Percentiles rank a stretch among this genome's conserved stretches.
Evolutionary conservation across 2,888 invertebrate genomes (phyloP).

Genomic region (Nesidiocoris tenuis): DNA sequence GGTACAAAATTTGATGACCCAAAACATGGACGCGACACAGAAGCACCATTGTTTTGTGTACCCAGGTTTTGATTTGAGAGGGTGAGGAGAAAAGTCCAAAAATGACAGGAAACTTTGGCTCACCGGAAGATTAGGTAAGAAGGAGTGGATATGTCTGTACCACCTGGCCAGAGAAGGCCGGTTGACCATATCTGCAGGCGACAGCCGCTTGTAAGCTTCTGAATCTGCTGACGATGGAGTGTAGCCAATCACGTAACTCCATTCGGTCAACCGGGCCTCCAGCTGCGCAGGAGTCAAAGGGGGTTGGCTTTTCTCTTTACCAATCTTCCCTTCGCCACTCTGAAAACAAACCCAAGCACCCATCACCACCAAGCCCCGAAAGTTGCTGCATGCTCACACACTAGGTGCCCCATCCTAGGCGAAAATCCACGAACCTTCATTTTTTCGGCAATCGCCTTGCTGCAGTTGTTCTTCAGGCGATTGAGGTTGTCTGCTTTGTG

Average conservation of each 20-base stretch:
- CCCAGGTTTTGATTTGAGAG: too few species aligned
- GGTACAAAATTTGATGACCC: too few species aligned
- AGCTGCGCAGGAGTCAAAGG: constrained; percentile 13
- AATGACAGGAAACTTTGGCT: too few species aligned
- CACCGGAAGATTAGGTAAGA: constrained; percentile 37
- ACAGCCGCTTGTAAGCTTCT: constrained; percentile 17
- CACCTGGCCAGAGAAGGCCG: constrained; percentile 24
- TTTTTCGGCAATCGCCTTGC: constrained; percentile 94
- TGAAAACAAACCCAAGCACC: constrained; percentile 4
- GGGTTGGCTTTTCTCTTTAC: not conserved
- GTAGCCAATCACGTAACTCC: constrained; percentile 25
- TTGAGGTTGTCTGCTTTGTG: constrained; percentile 93
- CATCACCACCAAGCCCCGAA: constrained; percentile 5
- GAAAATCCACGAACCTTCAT: constrained; percentile 75
- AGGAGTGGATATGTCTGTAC: constrained; percentile 36
- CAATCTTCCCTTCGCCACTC: constrained; percentile 12
- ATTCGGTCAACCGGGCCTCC: constrained; percentile 5
- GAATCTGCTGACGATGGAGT: constrained; percentile 20
- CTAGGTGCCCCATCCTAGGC: too few species aligned
- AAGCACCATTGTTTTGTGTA: too few species aligned
- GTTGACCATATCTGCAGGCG: constrained; percentile 17
- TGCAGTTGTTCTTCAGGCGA: constrained; percentile 92
- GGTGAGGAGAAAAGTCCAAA: too few species aligned
- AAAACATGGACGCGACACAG: too few species aligned
- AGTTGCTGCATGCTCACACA: too few species aligned